Evolutionary conservation across 2,888 invertebrate species (phyloP).

Genomic region (Pseudeuparius sepicola): DNA sequence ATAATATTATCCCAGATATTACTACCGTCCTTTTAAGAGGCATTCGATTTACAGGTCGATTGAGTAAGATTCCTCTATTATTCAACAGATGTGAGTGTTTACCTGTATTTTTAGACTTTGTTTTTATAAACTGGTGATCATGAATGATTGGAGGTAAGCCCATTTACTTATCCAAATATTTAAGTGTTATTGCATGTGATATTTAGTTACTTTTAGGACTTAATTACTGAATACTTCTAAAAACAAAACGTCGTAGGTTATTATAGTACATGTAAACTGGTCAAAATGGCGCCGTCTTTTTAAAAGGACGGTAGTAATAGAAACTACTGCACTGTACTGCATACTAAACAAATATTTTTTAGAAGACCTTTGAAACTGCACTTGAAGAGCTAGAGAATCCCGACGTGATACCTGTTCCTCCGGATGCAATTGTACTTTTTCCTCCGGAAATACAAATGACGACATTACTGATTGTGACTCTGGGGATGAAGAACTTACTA

Average conservation of each 20-base stretch:
- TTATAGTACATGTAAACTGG: constrained; percentile 1
- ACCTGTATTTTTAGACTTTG: too few relatives aligned
- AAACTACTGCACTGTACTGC: not conserved
- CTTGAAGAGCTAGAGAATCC: constrained; percentile 5
- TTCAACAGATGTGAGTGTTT: too few relatives aligned
- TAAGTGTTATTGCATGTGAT: too few relatives aligned
- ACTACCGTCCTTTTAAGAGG: too few relatives aligned
- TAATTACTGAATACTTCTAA: too few relatives aligned
- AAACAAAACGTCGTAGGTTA: constrained; percentile 1
- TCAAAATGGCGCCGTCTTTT: constrained; percentile 3
- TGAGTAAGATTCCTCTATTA: too few relatives aligned
- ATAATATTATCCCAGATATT: too few relatives aligned
- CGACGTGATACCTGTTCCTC: constrained; percentile 1
- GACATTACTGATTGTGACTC: constrained; percentile 13
- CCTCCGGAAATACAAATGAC: constrained; percentile 12
- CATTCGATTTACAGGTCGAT: too few relatives aligned
- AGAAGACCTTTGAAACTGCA: constrained; percentile 7
- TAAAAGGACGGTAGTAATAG: constrained; percentile 1
- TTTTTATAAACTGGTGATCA: too few relatives aligned
- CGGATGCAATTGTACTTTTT: constrained; percentile 11
- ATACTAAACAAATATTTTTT: not conserved
- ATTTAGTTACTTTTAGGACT: too few relatives aligned
- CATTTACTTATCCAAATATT: too few relatives aligned
- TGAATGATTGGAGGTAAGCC: too few relatives aligned
- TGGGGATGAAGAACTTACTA: constrained; percentile 11